phyloP scores from a whole-genome alignment of 2,888 invertebrate genomes.

The Xestia sexstrigata region DNA sequence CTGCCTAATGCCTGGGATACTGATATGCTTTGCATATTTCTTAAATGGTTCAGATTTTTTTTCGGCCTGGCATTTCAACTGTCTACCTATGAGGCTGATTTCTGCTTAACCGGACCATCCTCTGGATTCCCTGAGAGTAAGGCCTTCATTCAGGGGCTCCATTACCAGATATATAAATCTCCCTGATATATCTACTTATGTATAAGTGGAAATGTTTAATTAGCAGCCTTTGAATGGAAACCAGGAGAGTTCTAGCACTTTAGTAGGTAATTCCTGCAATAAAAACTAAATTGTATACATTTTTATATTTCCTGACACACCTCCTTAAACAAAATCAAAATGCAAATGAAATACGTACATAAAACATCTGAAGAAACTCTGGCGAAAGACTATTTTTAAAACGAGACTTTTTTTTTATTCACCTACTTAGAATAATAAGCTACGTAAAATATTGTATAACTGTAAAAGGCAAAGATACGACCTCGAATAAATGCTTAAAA shows the following conservation, averaged over 20 bases:
- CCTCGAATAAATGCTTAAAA: neutral
- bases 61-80: too few species aligned
- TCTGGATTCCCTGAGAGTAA: too few species aligned
- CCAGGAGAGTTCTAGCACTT: neutral
- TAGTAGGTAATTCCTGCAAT: conserved; percentile 7
- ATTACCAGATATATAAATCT: neutral
- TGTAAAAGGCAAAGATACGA: neutral
- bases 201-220: neutral
- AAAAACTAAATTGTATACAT: neutral
- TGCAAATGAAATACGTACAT: neutral
- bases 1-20: too few species aligned
- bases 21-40: too few species aligned
- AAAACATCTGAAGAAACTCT: neutral
- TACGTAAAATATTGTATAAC: conserved; percentile 1
- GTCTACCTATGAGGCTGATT: too few species aligned
- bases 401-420: neutral
- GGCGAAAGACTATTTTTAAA: conserved; percentile 1
- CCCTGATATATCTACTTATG: neutral
- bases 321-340: neutral
- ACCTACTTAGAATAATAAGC: neutral
- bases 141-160: too few species aligned
- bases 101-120: too few species aligned
- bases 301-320: conserved; percentile 13
- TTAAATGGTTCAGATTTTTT: too few species aligned
- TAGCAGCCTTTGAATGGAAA: neutral